Base-by-base conservation (phyloP, 2,797 vertebrate genomes). In the Pristis pectinata region DNA sequence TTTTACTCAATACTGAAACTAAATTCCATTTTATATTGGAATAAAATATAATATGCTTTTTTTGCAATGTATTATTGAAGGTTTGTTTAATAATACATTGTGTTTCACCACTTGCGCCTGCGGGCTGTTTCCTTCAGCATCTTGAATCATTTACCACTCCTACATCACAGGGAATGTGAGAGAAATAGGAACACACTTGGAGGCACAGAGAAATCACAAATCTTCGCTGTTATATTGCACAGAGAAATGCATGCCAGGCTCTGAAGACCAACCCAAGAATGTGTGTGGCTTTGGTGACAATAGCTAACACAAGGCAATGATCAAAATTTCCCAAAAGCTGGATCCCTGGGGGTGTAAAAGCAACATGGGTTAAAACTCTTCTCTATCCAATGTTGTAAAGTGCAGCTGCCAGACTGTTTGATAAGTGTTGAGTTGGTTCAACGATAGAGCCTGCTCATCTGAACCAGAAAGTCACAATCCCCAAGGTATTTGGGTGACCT, bases 41-140 rank as follows among this genome's bases (percentile, higher is more conserved):
- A 64, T 89, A 89, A 91, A 91, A 67, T 41, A 37, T 67, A 67
- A 64, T 24, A n/a, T 5, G 5, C n/a, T 44, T 87, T 87, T 59
- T 87, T 87, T 87, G 22, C n/a, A 10, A 91, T 91, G 64, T 67
- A 91, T 91, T 91, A 67, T 91, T 91, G 87, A 91, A 91, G n/a
- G n/a, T 22, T 41, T 67, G 59, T 67, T 91, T 41, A 91, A 91
- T 91, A 91, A 91, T 67, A 91, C 61, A 91, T 91, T 91, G n/a
- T 91, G 61, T 91, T 67, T 91, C 61, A 91, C 61, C 44, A 91
- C 19, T 91, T 87, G n/a, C 27, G 87, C 61, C 87, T 91, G 87
- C 22, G 41, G 87, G 87, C 19, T 22, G 17, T 67, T 91, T 67
- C 59, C 87, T 91, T 91, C 87, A 41, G n/a, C 41, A n/a, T 61